A percentile compares a stretch with the other conserved stretches of the same genome.
Evolutionary conservation across 2,888 invertebrate species (phyloP).

Genomic region (Nomada ruficornis): DNA sequence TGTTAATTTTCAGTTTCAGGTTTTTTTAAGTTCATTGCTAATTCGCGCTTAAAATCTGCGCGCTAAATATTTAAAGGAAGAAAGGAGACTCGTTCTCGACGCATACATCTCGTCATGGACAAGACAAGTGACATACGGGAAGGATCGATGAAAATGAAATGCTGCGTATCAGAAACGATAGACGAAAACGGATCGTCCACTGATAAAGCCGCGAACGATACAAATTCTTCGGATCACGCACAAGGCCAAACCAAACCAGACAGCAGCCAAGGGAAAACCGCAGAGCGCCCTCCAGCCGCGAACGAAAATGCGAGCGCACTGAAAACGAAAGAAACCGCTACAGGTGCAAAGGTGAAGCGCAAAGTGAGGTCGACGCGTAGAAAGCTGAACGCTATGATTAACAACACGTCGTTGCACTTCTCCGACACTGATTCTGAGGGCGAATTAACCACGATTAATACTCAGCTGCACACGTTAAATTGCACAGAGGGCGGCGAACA

Average conservation of each 20-base stretch:
- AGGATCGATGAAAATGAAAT: conserved; percentile 3
- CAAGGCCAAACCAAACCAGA: conserved; percentile 63
- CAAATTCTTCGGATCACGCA: conserved; percentile 62
- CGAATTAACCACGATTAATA: conserved; percentile 74
- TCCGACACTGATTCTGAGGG: conserved; percentile 83
- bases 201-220: conserved; percentile 7
- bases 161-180: background rate
- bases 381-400: conserved; percentile 80
- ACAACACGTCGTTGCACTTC: conserved; percentile 81
- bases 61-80: conserved; percentile 40
- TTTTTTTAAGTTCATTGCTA: conserved; percentile 71
- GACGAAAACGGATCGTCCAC: background rate
- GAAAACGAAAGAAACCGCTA: conserved; percentile 26
- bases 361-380: conserved; percentile 80
- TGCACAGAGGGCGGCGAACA: conserved; percentile 17
- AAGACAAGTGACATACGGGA: conserved; percentile 10
- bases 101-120: conserved; percentile 30
- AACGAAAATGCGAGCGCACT: conserved; percentile 4
- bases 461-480: conserved; percentile 54
- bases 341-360: conserved; percentile 75
- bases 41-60: conserved; percentile 57
- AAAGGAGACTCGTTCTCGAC: background rate
- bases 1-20: conserved; percentile 70
- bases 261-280: background rate
- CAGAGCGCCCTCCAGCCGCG: background rate